Conservation (phyloP, 2,888 invertebrate species). For the Zele albiditarsus region DNA sequence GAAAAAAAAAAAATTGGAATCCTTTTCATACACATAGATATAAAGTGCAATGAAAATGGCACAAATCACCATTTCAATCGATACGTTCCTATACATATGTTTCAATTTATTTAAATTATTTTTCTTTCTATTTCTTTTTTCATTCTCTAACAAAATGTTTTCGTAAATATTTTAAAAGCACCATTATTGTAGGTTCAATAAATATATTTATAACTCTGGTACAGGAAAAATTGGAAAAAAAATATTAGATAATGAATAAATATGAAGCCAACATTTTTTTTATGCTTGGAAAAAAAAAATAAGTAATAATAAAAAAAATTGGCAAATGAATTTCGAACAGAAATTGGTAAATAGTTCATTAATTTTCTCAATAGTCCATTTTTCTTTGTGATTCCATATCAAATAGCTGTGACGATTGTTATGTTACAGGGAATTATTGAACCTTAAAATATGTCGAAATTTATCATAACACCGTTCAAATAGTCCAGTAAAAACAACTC, state of each 20-base stretch:
- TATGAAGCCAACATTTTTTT: background rate
- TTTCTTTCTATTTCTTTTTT: background rate
- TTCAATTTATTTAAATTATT: background rate
- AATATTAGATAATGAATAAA: background rate
- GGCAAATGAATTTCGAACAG: too few species aligned
- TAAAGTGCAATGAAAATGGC: background rate
- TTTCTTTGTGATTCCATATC: too few species aligned
- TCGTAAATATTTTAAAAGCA: background rate
- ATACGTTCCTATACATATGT: background rate
- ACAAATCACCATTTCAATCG: background rate
- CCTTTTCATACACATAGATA: background rate
- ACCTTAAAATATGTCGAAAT: too few species aligned
- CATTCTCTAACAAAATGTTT: background rate
- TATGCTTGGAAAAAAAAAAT: background rate
- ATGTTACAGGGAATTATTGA: too few species aligned
- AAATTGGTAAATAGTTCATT: too few species aligned
- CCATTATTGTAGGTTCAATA: background rate
- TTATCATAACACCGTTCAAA: too few species aligned
- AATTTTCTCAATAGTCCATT: too few species aligned
- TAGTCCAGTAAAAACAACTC: too few species aligned
- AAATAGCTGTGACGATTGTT: too few species aligned
- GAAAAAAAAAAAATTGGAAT: conserved; percentile 31
- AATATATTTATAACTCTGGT: background rate
- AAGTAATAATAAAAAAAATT: too few species aligned
- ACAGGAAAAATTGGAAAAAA: background rate